These are phyloP conservation scores for Coregonus suidteri DNA, from an alignment of 2,797 vertebrate genomes.

Conservation along the genomic window DNA sequence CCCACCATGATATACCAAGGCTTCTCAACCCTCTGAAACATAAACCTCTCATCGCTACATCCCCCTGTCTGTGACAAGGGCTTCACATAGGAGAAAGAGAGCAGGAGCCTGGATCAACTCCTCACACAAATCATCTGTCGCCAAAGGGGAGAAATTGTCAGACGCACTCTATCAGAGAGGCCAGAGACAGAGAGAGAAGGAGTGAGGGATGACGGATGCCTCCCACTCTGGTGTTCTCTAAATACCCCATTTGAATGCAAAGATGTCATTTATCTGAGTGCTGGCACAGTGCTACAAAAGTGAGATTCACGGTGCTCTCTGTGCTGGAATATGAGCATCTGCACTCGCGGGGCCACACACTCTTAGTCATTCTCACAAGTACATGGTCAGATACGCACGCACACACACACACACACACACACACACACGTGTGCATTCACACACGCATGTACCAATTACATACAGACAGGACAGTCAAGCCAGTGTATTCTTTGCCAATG, in stretches of 20 bases:
- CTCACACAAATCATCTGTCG: slow-evolving; percentile 58
- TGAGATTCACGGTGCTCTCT: slow-evolving; percentile 37
- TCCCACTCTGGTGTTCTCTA: slow-evolving; percentile 35
- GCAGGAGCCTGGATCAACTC: slow-evolving; percentile 45
- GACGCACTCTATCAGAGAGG: slow-evolving; percentile 29
- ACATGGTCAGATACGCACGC: slow-evolving; percentile 8
- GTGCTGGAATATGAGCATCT: slow-evolving; percentile 9
- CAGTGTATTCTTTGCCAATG: not conserved
- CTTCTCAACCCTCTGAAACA: slow-evolving; percentile 47
- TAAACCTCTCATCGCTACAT: slow-evolving; percentile 47
- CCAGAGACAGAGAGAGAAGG: slow-evolving; percentile 18
- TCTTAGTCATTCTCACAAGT: not conserved
- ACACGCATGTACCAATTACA: not conserved
- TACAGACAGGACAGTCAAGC: slow-evolving; percentile 2
- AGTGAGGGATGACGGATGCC: not conserved
- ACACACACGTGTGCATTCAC: not conserved
- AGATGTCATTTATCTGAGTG: slow-evolving; percentile 56
- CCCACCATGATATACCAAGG: slow-evolving; percentile 42
- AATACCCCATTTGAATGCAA: slow-evolving; percentile 61
- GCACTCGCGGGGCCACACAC: slow-evolving; percentile 9
- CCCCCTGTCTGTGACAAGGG: slow-evolving; percentile 38
- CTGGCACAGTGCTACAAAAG: slow-evolving; percentile 5
- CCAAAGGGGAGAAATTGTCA: slow-evolving; percentile 31
- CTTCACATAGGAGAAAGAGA: slow-evolving; percentile 41
- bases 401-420: not conserved